Conservation (phyloP, 2,113 vertebrate genomes). For the Pao palembangensis region DNA sequence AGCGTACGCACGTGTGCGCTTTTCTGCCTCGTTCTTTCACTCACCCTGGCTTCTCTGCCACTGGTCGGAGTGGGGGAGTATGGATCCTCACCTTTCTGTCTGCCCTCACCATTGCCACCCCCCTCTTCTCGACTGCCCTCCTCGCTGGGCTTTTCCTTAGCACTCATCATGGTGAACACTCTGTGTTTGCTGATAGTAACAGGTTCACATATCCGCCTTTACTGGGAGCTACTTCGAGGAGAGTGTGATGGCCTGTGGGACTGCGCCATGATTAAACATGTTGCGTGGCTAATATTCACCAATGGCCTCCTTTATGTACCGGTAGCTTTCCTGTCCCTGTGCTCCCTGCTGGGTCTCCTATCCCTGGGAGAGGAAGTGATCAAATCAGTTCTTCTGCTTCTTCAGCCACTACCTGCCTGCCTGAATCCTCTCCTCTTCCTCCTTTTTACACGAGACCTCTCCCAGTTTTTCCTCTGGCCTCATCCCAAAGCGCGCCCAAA, state of each 20-base stretch:
- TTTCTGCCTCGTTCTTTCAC: slow-evolving; percentile 82
- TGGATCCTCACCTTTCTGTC: slow-evolving; percentile 88
- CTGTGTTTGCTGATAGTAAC: slow-evolving; percentile 87
- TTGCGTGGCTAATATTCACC: slow-evolving; percentile 92
- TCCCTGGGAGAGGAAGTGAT: slow-evolving; percentile 86
- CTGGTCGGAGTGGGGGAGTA: slow-evolving; percentile 86
- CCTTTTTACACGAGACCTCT: slow-evolving; percentile 86
- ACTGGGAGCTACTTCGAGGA: slow-evolving; percentile 85
- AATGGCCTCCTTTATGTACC: slow-evolving; percentile 93
- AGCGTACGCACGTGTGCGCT: slow-evolving; percentile 78
- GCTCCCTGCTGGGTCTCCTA: slow-evolving; percentile 85
- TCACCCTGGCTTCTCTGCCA: slow-evolving; percentile 79
- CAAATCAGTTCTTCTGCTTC: slow-evolving; percentile 86
- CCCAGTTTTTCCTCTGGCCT: slow-evolving; percentile 78
- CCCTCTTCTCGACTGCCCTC: slow-evolving; percentile 74
- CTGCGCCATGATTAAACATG: slow-evolving; percentile 89
- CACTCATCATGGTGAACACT: slow-evolving; percentile 83
- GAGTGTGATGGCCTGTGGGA: slow-evolving; percentile 87
- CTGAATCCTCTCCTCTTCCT: slow-evolving; percentile 92
- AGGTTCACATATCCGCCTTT: slow-evolving; percentile 86
- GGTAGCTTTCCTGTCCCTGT: slow-evolving; percentile 91
- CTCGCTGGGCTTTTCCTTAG: slow-evolving; percentile 79
- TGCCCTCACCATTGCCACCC: slow-evolving; percentile 82
- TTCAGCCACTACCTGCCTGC: slow-evolving; percentile 88
- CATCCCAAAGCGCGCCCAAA: slow-evolving; percentile 62